Conservation (phyloP, 2,113 vertebrate species). For the Harpagus bidentatus region DNA sequence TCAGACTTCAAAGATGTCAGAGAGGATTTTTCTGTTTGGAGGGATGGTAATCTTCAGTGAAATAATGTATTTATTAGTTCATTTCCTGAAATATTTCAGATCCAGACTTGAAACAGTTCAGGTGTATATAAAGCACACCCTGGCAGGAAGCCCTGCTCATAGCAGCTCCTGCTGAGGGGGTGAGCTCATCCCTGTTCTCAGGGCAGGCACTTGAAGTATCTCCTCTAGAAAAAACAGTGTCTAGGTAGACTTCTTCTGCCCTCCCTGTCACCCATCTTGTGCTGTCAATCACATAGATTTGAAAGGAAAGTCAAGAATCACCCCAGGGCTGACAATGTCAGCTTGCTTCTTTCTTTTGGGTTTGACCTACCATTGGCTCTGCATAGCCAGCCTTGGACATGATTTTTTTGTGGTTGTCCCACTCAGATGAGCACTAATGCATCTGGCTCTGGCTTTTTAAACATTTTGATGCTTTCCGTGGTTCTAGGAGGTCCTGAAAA, state of each 20-base stretch:
- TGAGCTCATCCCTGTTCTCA: neutral
- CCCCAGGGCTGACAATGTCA: neutral
- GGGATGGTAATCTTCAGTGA: neutral
- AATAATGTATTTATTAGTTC: neutral
- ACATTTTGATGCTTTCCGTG: neutral
- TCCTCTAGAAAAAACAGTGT: neutral
- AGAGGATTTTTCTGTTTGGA: neutral
- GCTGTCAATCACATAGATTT: neutral
- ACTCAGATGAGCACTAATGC: neutral
- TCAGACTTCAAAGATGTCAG: neutral
- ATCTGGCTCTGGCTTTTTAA: neutral
- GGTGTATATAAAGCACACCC: neutral
- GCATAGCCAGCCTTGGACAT: neutral
- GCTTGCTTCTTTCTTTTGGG: neutral
- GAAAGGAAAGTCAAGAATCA: neutral
- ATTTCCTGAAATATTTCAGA: slow-evolving; percentile 2
- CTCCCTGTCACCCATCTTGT: neutral
- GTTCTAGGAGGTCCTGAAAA: neutral
- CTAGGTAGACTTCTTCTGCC: neutral
- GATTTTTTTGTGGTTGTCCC: neutral
- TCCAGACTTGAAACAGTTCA: neutral
- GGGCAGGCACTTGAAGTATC: neutral
- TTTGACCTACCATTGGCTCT: neutral
- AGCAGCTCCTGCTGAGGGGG: neutral
- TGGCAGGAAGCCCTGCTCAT: neutral